phyloP scores from a whole-genome alignment of 2,888 invertebrate species.

The Troglohyphantes excavatus region DNA sequence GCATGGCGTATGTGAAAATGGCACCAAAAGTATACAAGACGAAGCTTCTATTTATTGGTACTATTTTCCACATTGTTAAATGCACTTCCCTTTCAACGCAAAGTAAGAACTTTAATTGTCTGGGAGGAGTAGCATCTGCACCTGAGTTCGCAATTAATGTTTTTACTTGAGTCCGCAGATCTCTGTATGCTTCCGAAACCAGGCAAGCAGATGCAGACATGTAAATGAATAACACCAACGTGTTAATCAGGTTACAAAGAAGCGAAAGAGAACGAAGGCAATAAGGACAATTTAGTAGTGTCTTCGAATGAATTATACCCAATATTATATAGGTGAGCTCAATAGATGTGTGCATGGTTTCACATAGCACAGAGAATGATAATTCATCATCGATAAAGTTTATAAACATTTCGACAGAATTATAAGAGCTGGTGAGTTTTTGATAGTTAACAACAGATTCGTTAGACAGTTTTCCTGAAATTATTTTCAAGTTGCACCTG shows the following conservation, averaged over 20 bases:
- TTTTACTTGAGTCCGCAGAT: neutral
- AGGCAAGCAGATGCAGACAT: neutral
- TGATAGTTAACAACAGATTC: neutral
- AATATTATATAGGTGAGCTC: neutral
- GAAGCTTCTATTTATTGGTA: constrained; percentile 32
- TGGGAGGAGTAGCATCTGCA: neutral
- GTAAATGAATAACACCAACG: neutral
- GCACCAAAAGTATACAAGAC: neutral
- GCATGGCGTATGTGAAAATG: constrained; percentile 7
- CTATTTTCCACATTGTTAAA: constrained; percentile 23
- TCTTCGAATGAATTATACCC: neutral
- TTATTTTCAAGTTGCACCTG: neutral
- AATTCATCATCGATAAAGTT: neutral
- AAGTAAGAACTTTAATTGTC: neutral
- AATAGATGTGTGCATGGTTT: neutral
- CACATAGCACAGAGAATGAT: neutral
- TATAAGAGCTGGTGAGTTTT: neutral
- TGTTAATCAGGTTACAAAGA: neutral
- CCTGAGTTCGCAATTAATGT: neutral
- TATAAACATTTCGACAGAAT: neutral
- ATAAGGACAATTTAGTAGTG: too few relatives aligned
- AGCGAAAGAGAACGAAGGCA: neutral
- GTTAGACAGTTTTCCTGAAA: neutral
- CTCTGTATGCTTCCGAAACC: constrained; percentile 3
- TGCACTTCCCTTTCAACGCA: neutral